Base-by-base conservation (phyloP, 2,888 invertebrate species). In the Augiades crinisus region DNA sequence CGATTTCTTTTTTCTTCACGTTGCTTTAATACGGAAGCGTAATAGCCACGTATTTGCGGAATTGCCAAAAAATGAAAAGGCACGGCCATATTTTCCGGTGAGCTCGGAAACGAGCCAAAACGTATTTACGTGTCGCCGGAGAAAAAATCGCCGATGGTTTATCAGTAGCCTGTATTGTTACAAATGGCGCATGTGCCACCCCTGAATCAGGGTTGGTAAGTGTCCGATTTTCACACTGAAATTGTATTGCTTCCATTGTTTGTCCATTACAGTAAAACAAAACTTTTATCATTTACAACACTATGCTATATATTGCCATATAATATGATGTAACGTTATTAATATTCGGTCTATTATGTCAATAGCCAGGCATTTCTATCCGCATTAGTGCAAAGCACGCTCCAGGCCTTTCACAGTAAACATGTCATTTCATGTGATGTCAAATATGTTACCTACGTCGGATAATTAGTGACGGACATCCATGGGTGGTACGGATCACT, bases 61-160 rank as follows among this genome's bases (percentile, higher is more conserved):
- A 57, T 62, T 56, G 60, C 55, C 58, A 58, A 68, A 68, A 70
- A 65, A 62, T 52, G 61, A 67, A 64, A 68, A 69, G 60, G 58
- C 53, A 54, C 47, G 56, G 59, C 65, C 62, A 74, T 78, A 71
- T 71, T 72, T 75, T 67, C 65, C 67, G 67, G 60, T 74, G 62
- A 73, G 68, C 75, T 71, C 62, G 70, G 69, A 66, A 68, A 65
- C 70, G 74, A 69, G 72, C 66, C 72, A 70, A 68, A 77, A 70
- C 70, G 68, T 73, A 74, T 74, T 74, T 74, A 72, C 68, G 67
- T 64, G 64, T 59, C 61, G 58, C 59, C 57, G 41, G 62, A 59
- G 61, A 65, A 67, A 70, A 70, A 68, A 67, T 59, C 50, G 60
- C 63, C 67, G 53, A 64, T 64, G 68, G 69, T 72, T 74, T 73